A percentile compares a stretch with the other conserved stretches of the same genome.
These are phyloP conservation scores for Cydia pomonella DNA, from an alignment of 1,140 invertebrate genomes.

Conservation along the genomic window DNA sequence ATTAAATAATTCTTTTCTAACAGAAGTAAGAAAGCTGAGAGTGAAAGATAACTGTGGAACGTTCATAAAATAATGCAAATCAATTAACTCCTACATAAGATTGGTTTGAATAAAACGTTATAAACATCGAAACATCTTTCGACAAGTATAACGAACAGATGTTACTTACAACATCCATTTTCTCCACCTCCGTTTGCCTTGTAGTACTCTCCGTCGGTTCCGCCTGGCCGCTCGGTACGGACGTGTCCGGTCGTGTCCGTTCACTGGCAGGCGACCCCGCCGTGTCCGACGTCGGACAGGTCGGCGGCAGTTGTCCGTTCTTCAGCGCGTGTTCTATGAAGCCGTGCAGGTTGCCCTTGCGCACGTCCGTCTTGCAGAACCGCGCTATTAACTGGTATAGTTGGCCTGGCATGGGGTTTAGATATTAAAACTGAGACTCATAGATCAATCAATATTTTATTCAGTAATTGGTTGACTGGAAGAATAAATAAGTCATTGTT, in stretches of 20 bases:
- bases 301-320: constrained; percentile 18
- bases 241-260: not conserved
- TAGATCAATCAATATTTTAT: too few relatives aligned
- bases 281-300: not conserved
- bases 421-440: not conserved
- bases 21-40: too few relatives aligned
- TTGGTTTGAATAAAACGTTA: too few relatives aligned
- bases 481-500: too few relatives aligned
- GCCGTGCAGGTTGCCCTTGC: constrained; percentile 38
- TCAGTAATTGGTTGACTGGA: too few relatives aligned
- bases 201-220: not conserved
- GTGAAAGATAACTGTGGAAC: too few relatives aligned
- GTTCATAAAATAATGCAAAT: too few relatives aligned
- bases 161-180: constrained; percentile 49
- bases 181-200: not conserved
- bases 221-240: too few relatives aligned
- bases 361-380: constrained; percentile 47
- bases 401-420: constrained; percentile 55
- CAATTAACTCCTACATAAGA: not conserved
- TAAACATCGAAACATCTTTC: too few relatives aligned
- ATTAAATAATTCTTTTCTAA: too few relatives aligned
- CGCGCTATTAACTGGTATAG: constrained; percentile 60
- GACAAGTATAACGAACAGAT: too few relatives aligned
- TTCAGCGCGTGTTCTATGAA: constrained; percentile 45
- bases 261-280: not conserved